Evolutionary conservation across 2,113 vertebrate species (phyloP).

Genomic region (Anhinga rufa): DNA sequence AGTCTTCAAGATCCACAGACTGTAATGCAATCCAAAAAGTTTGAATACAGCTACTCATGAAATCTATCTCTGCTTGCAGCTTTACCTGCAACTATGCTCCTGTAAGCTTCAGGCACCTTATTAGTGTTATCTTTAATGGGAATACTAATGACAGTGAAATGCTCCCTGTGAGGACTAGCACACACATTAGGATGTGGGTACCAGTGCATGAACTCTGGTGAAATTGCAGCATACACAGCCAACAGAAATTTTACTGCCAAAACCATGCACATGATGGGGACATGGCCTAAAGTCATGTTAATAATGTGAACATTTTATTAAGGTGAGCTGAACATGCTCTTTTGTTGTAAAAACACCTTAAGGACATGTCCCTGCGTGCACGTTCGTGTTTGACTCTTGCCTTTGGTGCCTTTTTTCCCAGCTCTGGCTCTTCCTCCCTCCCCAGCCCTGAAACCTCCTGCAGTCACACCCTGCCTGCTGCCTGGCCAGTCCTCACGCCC

Average conservation of each 20-base stretch:
- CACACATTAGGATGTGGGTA: neutral
- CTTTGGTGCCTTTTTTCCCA: neutral
- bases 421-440: neutral
- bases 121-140: neutral
- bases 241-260: neutral
- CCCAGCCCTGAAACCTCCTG: neutral
- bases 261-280: neutral
- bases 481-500: neutral
- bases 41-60: neutral
- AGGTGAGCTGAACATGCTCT: neutral
- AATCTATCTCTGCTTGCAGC: neutral
- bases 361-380: neutral
- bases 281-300: constrained; percentile 27
- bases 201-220: neutral
- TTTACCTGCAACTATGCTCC: neutral
- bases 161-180: neutral
- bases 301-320: constrained; percentile 25
- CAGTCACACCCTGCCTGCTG: neutral
- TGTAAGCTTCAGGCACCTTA: neutral
- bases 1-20: neutral
- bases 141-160: neutral
- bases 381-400: neutral
- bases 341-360: neutral
- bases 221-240: neutral
- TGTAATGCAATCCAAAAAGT: neutral